Evolutionary conservation across 2,113 vertebrate species (phyloP).

Genomic region (Clarias magur): DNA sequence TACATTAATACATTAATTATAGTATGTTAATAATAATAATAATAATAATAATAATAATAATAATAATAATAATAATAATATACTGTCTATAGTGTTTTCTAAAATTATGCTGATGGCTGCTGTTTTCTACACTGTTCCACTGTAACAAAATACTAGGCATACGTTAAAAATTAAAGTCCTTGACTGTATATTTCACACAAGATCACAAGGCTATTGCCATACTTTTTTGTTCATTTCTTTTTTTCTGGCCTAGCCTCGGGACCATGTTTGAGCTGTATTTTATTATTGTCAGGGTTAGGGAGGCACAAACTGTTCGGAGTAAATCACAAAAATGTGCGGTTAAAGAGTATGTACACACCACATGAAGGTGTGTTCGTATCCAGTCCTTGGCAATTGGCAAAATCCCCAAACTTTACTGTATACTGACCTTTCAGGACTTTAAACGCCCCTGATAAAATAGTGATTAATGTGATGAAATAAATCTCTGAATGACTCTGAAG

Average conservation of each 20-base stretch:
- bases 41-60: neutral
- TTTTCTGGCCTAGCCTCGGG: neutral
- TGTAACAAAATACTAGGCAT: neutral
- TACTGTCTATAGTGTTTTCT: too few relatives aligned
- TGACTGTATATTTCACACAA: neutral
- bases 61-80: too few relatives aligned
- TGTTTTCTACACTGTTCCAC: neutral
- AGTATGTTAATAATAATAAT: neutral
- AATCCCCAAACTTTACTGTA: too few relatives aligned
- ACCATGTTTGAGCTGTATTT: neutral
- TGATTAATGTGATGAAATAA: too few relatives aligned
- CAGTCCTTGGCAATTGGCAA: too few relatives aligned
- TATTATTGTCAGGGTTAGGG: neutral
- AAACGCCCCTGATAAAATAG: too few relatives aligned
- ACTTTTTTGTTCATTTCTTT: too few relatives aligned
- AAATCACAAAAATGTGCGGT: neutral
- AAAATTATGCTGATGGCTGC: neutral
- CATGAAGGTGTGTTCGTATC: neutral
- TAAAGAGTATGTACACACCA: neutral
- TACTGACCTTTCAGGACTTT: too few relatives aligned
- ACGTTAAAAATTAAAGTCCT: neutral
- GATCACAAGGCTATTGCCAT: neutral
- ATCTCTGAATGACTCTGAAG: neutral
- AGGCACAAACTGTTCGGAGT: neutral
- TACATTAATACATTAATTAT: neutral